Evolutionary conservation across 2,113 vertebrate genomes (phyloP).

Genomic region (Oenanthe melanoleuca): DNA sequence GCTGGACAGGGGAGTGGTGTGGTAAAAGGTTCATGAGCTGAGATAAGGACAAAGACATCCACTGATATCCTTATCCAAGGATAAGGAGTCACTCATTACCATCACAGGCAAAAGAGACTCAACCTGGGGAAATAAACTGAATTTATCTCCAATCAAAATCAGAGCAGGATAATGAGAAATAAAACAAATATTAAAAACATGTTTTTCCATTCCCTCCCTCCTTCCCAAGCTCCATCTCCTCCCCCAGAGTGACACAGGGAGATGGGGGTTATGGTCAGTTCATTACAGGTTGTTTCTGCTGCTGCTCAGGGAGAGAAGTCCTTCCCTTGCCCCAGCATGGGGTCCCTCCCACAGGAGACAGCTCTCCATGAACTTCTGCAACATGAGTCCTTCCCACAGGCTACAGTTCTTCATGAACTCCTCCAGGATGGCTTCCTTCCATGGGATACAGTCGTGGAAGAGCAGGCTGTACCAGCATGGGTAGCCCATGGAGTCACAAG

Average conservation of each 20-base stretch:
- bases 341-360: background rate
- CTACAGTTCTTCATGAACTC: background rate
- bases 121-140: background rate
- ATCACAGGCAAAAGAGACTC: background rate
- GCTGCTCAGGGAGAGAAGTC: background rate
- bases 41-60: background rate
- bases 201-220: background rate
- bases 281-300: background rate
- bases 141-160: background rate
- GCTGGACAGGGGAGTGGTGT: background rate
- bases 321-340: background rate
- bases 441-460: background rate
- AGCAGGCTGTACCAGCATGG: background rate
- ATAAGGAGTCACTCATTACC: background rate
- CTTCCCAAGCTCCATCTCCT: background rate
- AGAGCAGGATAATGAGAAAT: background rate
- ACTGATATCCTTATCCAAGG: background rate
- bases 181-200: background rate
- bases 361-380: background rate
- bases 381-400: background rate
- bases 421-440: background rate
- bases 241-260: background rate
- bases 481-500: background rate
- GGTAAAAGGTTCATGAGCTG: background rate
- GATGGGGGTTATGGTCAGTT: background rate